These are phyloP conservation scores for Aphyosemion australe DNA, from an alignment of 2,113 vertebrate species.

Conservation along the genomic window DNA sequence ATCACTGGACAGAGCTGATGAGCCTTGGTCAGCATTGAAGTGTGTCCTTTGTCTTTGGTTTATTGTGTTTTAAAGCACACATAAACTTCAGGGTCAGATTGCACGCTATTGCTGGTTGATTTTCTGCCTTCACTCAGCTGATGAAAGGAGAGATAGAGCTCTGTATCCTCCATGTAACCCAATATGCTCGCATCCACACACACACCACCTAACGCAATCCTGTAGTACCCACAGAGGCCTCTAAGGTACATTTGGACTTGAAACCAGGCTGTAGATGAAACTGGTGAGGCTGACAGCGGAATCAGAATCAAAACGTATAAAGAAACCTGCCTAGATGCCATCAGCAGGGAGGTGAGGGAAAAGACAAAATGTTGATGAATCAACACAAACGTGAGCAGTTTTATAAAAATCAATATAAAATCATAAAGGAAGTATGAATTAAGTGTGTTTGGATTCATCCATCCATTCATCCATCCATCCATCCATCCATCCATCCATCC, in stretches of 20 bases:
- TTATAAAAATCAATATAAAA: too few relatives aligned
- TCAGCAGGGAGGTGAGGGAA: too few relatives aligned
- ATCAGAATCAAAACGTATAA: too few relatives aligned
- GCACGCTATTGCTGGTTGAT: constrained; percentile 37
- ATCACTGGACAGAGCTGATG: background rate
- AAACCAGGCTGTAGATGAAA: too few relatives aligned
- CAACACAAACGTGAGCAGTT: too few relatives aligned
- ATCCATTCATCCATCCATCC: too few relatives aligned
- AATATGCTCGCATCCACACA: constrained; percentile 37
- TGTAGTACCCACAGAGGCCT: constrained; percentile 26
- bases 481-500: too few relatives aligned
- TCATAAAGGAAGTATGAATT: too few relatives aligned
- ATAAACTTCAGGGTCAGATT: constrained; percentile 49
- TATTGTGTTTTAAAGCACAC: constrained; percentile 21
- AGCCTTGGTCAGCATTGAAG: background rate
- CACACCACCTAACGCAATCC: constrained; percentile 41
- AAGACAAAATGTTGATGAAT: too few relatives aligned
- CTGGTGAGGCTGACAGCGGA: too few relatives aligned
- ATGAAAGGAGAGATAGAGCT: constrained; percentile 59
- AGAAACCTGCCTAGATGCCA: too few relatives aligned
- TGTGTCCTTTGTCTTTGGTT: constrained; percentile 22
- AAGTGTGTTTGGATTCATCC: too few relatives aligned
- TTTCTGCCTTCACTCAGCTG: constrained; percentile 62
- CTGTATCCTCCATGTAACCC: constrained; percentile 60
- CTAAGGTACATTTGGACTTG: background rate